Percentiles rank a stretch among this genome's conserved stretches.
phyloP scores from a whole-genome alignment of 1,140 invertebrate species.

The Calephelis nemesis region DNA sequence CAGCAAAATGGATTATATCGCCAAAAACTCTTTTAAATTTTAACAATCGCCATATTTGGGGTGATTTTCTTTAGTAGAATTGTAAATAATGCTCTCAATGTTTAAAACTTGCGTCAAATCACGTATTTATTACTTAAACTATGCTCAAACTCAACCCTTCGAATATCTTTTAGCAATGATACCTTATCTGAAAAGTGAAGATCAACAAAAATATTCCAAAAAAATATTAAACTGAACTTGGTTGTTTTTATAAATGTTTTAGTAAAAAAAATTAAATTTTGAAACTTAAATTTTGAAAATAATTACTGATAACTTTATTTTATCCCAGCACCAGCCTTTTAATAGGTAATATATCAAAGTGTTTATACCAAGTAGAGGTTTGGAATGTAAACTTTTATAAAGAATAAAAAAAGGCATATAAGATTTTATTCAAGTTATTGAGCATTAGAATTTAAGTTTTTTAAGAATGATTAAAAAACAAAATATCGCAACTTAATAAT shows the following conservation, averaged over 20 bases:
- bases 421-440: neutral
- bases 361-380: neutral
- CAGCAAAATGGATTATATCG: too few species aligned
- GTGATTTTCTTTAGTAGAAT: too few species aligned
- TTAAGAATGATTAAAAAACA: conserved; percentile 1
- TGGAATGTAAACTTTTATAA: neutral
- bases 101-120: too few species aligned
- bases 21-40: too few species aligned
- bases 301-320: neutral
- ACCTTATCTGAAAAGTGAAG: conserved; percentile 7
- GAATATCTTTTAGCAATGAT: neutral
- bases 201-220: neutral
- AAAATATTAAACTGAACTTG: conserved; percentile 1
- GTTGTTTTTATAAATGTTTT: neutral
- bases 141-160: too few species aligned
- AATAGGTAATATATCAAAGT: conserved; percentile 7
- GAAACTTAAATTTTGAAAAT: neutral
- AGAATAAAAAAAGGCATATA: neutral
- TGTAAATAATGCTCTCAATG: too few species aligned
- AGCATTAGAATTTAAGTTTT: neutral
- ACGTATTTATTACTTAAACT: too few species aligned
- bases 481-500: neutral
- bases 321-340: neutral
- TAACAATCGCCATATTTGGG: too few species aligned
- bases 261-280: neutral